Evolutionary conservation across 2,113 vertebrate genomes (phyloP), one percentile per base, ranked within the genome.

Genomic region (Sorex araneus): DNA sequence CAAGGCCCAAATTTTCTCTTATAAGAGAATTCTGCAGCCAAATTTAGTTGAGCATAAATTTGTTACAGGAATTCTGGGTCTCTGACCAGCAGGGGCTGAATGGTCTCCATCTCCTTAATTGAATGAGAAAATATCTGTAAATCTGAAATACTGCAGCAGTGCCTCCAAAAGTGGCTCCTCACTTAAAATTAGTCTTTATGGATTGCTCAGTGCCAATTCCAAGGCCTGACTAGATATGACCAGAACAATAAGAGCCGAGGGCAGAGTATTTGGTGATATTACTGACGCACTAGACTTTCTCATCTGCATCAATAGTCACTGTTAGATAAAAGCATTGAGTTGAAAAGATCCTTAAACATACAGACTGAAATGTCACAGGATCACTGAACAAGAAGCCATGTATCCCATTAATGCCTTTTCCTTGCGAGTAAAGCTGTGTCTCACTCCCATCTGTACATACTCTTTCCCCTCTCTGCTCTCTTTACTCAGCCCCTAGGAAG

Each of bases 41-140:
- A 97, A 97, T 97, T 96, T 92, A 95, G 95, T 95, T 96, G 91
- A 87, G 84, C 95, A 96, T 91, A 97, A 97, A 94, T 97, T 90
- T 96, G 93, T 97, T 96, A 97, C 97, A 96, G 97, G 97, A 98
- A 97, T 97, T 97, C 96, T 95, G 94, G 94, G 95, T 93, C 96
- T 96, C 90, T 95, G 94, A 97, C 95, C 95, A 97, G 97, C 97
- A 97, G 95, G 95, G 95, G 92, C 93, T 98, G 96, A 97, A 97
- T 95, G 96, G 94, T 94, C 97, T 97, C 97, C 98, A 98, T 98
- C 97, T 97, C 96, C 95, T 97, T 98, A 98, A 98, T 98, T 98
- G 97, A 96, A 98, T 97, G 97, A 97, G 97, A 97, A 98, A 98
- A 97, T 97, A 97, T 97, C 98, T 93, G 91, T 96, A 97, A 97